These are phyloP conservation scores for Linnaemya tessellans DNA, from an alignment of 2,888 invertebrate genomes.

Conservation along the genomic window DNA sequence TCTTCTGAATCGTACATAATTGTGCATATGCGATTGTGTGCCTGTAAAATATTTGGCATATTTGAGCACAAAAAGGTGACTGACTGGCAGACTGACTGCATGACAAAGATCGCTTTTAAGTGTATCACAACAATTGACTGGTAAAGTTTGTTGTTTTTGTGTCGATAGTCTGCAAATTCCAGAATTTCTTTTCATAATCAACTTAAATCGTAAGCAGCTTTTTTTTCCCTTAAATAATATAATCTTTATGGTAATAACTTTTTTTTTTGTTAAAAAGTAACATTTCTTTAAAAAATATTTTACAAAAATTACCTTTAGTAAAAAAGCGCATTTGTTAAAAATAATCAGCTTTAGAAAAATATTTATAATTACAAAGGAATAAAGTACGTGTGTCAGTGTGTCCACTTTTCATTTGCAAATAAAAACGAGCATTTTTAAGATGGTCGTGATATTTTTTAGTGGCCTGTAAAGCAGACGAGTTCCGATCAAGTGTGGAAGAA, in stretches of 20 bases:
- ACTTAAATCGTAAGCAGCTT: neutral
- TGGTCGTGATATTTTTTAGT: too few relatives aligned
- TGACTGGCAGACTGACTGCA: slow-evolving; percentile 41
- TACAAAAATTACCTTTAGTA: neutral
- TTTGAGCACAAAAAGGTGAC: slow-evolving; percentile 37
- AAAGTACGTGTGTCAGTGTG: too few relatives aligned
- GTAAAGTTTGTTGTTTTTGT: neutral
- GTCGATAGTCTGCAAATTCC: neutral
- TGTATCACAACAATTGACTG: slow-evolving; percentile 35
- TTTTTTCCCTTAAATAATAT: neutral
- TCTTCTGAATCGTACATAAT: slow-evolving; percentile 23
- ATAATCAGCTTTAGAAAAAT: too few relatives aligned
- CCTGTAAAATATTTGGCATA: slow-evolving; percentile 15
- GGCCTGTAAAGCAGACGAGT: too few relatives aligned
- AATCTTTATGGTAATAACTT: neutral
- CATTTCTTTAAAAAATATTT: neutral
- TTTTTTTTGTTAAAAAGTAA: too few relatives aligned
- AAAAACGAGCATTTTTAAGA: too few relatives aligned
- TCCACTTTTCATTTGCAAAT: too few relatives aligned
- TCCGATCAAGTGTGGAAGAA: too few relatives aligned
- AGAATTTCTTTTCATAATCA: neutral
- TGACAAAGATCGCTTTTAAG: slow-evolving; percentile 65
- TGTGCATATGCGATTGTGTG: neutral
- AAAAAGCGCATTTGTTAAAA: neutral
- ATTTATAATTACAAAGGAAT: too few relatives aligned